These are phyloP conservation scores for Ochropleura leucogaster DNA, from an alignment of 2,888 invertebrate genomes.

Conservation along the genomic window DNA sequence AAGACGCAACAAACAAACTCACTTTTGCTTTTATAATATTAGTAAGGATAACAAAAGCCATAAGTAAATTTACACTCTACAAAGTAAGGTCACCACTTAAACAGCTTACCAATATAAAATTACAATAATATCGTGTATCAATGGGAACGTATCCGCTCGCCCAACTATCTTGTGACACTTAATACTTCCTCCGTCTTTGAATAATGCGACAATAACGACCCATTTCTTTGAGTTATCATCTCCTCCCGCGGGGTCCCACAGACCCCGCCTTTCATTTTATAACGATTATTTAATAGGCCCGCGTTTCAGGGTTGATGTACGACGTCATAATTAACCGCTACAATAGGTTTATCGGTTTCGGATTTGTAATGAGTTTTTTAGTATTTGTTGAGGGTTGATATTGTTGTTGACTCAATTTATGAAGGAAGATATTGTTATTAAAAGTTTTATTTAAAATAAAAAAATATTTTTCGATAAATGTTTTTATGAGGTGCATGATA, in stretches of 20 bases:
- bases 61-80: neutral
- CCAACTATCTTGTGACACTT: constrained; percentile 82
- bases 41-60: neutral
- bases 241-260: constrained; percentile 64
- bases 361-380: constrained; percentile 56
- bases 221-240: constrained; percentile 81
- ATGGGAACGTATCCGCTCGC: constrained; percentile 69
- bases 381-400: constrained; percentile 42
- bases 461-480: neutral
- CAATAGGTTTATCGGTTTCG: constrained; percentile 67
- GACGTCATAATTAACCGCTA: constrained; percentile 87
- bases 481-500: no score
- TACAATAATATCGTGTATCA: constrained; percentile 50
- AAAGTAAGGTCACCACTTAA: neutral
- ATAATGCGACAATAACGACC: constrained; percentile 79
- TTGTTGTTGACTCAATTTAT: constrained; percentile 49
- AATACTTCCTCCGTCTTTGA: constrained; percentile 86
- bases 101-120: constrained; percentile 4
- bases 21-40: no score
- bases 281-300: constrained; percentile 79
- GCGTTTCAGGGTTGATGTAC: constrained; percentile 81
- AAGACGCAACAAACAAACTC: no score
- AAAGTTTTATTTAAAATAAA: constrained; percentile 14
- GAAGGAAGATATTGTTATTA: constrained; percentile 27
- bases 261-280: constrained; percentile 70